Conservation (phyloP, 1,140 invertebrate genomes). For the Tribolium castaneum region DNA sequence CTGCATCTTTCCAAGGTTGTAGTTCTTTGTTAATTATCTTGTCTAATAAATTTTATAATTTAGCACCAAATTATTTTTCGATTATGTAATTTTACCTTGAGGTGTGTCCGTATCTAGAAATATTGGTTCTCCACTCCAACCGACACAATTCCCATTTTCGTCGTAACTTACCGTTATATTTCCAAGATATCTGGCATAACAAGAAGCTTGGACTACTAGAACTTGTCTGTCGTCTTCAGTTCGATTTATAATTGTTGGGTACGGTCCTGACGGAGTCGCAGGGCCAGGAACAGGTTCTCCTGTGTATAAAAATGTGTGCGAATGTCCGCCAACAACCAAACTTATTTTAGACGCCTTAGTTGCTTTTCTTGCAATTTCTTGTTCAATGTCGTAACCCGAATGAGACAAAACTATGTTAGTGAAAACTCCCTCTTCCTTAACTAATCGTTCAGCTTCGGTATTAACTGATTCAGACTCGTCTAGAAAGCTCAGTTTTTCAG, state of each 20-base stretch:
- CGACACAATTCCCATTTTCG: slow-evolving; percentile 73
- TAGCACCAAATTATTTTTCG: not conserved
- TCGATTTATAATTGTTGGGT: slow-evolving; percentile 64
- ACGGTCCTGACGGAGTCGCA: slow-evolving; percentile 66
- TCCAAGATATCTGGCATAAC: slow-evolving; percentile 81
- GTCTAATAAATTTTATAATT: slow-evolving; percentile 47
- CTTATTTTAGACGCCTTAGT: slow-evolving; percentile 71
- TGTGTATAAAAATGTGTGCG: slow-evolving; percentile 70
- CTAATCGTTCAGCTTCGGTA: slow-evolving; percentile 57
- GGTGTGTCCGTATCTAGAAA: slow-evolving; percentile 73
- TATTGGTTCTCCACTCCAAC: slow-evolving; percentile 80
- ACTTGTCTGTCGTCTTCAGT: slow-evolving; percentile 69
- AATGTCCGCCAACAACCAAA: slow-evolving; percentile 87
- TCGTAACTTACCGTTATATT: slow-evolving; percentile 80
- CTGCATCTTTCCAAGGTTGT: slow-evolving; percentile 70
- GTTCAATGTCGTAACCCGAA: slow-evolving; percentile 68
- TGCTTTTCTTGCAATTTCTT: slow-evolving; percentile 73
- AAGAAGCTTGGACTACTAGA: slow-evolving; percentile 77
- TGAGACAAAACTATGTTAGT: slow-evolving; percentile 68
- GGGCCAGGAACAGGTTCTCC: slow-evolving; percentile 52
- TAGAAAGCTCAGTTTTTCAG: slow-evolving; percentile 64
- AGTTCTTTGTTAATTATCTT: slow-evolving; percentile 63
- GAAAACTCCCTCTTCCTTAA: slow-evolving; percentile 59
- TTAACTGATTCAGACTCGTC: slow-evolving; percentile 63
- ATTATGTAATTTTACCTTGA: slow-evolving; percentile 67